These are phyloP conservation scores for Laupala kohalensis DNA, from an alignment of 1,140 invertebrate genomes.

Conservation along the genomic window DNA sequence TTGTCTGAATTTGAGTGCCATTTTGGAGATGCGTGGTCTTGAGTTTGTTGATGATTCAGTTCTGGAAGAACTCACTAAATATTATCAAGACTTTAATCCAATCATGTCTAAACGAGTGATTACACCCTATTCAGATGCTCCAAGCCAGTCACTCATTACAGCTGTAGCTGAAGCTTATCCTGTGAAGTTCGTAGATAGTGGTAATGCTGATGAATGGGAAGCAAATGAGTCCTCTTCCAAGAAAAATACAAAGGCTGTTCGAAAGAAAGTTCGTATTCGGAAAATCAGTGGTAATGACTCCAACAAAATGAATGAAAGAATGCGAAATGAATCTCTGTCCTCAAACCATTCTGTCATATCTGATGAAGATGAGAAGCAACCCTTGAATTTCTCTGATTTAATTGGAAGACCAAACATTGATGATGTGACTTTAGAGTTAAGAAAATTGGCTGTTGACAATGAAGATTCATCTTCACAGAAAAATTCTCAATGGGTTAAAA, in stretches of 20 bases:
- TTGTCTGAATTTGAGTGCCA: conserved; percentile 44
- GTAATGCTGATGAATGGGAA: not conserved
- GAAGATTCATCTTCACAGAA: not conserved
- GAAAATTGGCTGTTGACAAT: not conserved
- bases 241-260: conserved; percentile 6
- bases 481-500: not conserved
- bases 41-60: conserved; percentile 41
- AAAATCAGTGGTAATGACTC: conserved; percentile 5
- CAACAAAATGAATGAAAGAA: not conserved
- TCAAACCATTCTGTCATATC: conserved; percentile 1
- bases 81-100: conserved; percentile 38
- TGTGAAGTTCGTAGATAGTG: conserved; percentile 25
- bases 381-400: not conserved
- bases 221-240: not conserved
- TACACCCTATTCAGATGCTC: conserved; percentile 43
- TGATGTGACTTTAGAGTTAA: not conserved
- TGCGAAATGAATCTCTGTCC: conserved; percentile 1
- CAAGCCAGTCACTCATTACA: conserved; percentile 37
- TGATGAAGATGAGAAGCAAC: conserved; percentile 1
- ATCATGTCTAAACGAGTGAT: conserved; percentile 39
- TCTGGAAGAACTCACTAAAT: conserved; percentile 43
- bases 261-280: conserved; percentile 10
- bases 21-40: conserved; percentile 49
- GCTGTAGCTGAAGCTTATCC: conserved; percentile 31
- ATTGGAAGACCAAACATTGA: not conserved